Evolutionary conservation across 2,888 invertebrate species (phyloP).

Genomic region (Hofmannophila pseudospretella): DNA sequence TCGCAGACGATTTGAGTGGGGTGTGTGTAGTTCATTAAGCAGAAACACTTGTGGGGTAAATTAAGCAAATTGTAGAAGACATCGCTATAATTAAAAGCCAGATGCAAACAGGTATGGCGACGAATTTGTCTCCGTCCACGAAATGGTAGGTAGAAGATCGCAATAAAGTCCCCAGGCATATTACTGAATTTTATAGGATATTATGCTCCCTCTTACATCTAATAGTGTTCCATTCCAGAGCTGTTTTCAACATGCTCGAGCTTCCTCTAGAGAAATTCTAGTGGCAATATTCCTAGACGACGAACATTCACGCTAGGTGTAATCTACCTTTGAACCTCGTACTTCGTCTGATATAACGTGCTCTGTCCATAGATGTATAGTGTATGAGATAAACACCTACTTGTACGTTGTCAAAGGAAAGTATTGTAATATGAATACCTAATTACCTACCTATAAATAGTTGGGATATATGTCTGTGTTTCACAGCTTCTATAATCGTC

Average conservation of each 20-base stretch:
- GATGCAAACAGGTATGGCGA: not conserved
- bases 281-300: conserved; percentile 26
- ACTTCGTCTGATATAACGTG: too few relatives aligned
- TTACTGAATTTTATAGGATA: conserved; percentile 6
- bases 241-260: conserved; percentile 21
- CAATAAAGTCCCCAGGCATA: not conserved
- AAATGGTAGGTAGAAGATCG: not conserved
- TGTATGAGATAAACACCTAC: too few relatives aligned
- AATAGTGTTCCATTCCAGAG: conserved; percentile 12
- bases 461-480: too few relatives aligned
- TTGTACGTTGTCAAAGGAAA: too few relatives aligned
- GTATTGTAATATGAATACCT: too few relatives aligned
- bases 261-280: conserved; percentile 19
- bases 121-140: not conserved
- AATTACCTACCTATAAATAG: too few relatives aligned
- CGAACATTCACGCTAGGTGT: not conserved
- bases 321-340: conserved; percentile 1
- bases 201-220: conserved; percentile 1
- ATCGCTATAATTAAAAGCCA: too few relatives aligned
- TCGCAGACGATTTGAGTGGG: conserved; percentile 4
- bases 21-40: not conserved
- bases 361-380: too few relatives aligned
- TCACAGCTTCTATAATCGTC: too few relatives aligned
- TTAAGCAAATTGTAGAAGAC: too few relatives aligned
- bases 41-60: not conserved